Evolutionary conservation across 2,888 invertebrate genomes (phyloP).

Genomic region (Chouioia cunea): DNA sequence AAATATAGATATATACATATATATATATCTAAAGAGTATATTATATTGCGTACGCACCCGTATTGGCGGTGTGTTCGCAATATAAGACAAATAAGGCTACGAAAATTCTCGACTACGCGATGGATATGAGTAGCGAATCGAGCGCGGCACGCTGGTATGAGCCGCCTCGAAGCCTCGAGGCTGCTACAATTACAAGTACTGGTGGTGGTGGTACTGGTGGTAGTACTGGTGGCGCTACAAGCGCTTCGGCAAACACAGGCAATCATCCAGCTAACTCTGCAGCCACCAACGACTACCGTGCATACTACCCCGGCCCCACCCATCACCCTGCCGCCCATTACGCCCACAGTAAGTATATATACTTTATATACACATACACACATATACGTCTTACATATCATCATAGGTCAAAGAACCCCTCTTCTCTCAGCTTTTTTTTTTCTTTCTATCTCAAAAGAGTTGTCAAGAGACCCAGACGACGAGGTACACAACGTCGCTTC

Average conservation of each 20-base stretch:
- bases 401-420: too few relatives aligned
- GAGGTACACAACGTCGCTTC: too few relatives aligned
- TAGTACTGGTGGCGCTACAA: too few relatives aligned
- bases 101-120: slow-evolving; percentile 61
- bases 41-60: neutral
- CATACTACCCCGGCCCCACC: slow-evolving; percentile 66
- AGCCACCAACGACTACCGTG: slow-evolving; percentile 63
- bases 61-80: neutral
- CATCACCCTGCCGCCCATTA: slow-evolving; percentile 67
- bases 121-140: slow-evolving; percentile 69
- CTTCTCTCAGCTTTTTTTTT: too few relatives aligned
- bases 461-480: too few relatives aligned
- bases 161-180: slow-evolving; percentile 65
- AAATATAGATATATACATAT: too few relatives aligned
- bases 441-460: too few relatives aligned
- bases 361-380: too few relatives aligned
- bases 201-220: slow-evolving; percentile 47
- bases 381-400: too few relatives aligned
- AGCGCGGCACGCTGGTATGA: slow-evolving; percentile 68
- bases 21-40: too few relatives aligned
- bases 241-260: slow-evolving; percentile 53
- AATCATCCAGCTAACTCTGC: slow-evolving; percentile 54
- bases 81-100: slow-evolving; percentile 15
- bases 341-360: slow-evolving; percentile 65
- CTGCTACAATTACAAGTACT: slow-evolving; percentile 56